Percentiles rank a stretch among this genome's conserved stretches.
Conservation (phyloP, 2,888 invertebrate species). For the Eremobia ochroleuca region DNA sequence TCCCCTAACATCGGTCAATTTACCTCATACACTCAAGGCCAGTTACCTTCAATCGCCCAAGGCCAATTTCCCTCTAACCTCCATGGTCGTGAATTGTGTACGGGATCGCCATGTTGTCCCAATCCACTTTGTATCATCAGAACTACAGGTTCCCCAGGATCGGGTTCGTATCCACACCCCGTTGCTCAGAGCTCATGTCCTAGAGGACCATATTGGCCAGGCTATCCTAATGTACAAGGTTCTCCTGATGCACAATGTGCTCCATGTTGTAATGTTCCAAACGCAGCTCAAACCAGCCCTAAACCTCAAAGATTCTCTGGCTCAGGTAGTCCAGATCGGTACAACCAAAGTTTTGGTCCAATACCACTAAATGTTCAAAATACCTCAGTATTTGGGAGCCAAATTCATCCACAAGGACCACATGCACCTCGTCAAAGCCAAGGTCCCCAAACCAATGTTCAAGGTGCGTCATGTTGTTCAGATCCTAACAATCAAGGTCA, state of each 20-base stretch:
- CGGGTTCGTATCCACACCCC: not conserved
- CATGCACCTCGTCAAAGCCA: not conserved
- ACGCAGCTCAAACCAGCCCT: not conserved
- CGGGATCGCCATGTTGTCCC: slow-evolving; percentile 21
- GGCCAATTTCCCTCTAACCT: not conserved
- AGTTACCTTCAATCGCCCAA: not conserved
- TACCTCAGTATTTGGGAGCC: not conserved
- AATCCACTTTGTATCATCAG: slow-evolving; percentile 9
- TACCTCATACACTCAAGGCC: not conserved
- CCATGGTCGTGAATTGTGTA: slow-evolving; percentile 1
- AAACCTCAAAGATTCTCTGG: slow-evolving; percentile 1
- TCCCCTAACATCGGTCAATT: not conserved
- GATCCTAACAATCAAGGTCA: slow-evolving; percentile 1
- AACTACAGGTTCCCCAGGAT: not conserved
- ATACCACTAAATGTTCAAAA: slow-evolving; percentile 5
- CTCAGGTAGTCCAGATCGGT: slow-evolving; percentile 11
- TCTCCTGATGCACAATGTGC: not conserved
- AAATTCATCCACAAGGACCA: not conserved
- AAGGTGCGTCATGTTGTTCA: not conserved
- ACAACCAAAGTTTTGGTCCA: slow-evolving; percentile 18
- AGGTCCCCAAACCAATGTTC: not conserved
- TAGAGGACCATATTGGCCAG: not conserved
- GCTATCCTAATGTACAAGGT: not conserved
- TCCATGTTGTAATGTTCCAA: not conserved
- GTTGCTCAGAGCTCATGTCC: not conserved